Evolutionary conservation across 2,797 vertebrate genomes (phyloP).

Genomic region (Gephyroberyx darwinii): DNA sequence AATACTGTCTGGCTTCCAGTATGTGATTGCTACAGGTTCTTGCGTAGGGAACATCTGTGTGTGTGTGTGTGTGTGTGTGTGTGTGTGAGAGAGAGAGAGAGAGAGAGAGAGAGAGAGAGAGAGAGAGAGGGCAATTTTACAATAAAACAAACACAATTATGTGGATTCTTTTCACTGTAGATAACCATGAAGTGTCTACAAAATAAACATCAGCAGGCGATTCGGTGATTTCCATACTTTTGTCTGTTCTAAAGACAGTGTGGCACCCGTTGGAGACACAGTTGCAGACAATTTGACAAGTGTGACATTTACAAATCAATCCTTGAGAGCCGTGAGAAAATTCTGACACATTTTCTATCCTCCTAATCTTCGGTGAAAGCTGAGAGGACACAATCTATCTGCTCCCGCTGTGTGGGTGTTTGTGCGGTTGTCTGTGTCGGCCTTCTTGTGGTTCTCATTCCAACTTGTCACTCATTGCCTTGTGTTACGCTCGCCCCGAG

Average conservation of each 20-base stretch:
- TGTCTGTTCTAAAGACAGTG: conserved; percentile 32
- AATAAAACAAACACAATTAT: conserved; percentile 1
- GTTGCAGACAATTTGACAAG: conserved; percentile 68
- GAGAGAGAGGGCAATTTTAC: neutral
- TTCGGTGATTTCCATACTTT: conserved; percentile 49
- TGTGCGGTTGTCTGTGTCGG: conserved; percentile 15
- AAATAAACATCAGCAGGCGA: conserved; percentile 33
- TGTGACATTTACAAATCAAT: conserved; percentile 77
- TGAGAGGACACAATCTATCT: conserved; percentile 64
- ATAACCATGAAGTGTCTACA: conserved; percentile 42
- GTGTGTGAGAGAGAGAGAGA: neutral
- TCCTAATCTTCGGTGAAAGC: conserved; percentile 71
- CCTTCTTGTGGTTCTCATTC: conserved; percentile 33
- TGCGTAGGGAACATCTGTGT: conserved; percentile 36
- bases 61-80: neutral
- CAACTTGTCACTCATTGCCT: conserved; percentile 43
- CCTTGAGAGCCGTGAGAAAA: conserved; percentile 58
- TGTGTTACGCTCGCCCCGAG: conserved; percentile 57
- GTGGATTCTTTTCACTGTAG: conserved; percentile 9
- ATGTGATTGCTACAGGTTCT: conserved; percentile 29
- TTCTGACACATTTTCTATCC: conserved; percentile 51
- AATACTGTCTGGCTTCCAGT: conserved; percentile 13
- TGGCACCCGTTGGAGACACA: conserved; percentile 51
- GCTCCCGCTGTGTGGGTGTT: conserved; percentile 42
- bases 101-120: too few relatives aligned